Conservation (phyloP, 1,140 invertebrate genomes). For the Dendroctonus ponderosae region DNA sequence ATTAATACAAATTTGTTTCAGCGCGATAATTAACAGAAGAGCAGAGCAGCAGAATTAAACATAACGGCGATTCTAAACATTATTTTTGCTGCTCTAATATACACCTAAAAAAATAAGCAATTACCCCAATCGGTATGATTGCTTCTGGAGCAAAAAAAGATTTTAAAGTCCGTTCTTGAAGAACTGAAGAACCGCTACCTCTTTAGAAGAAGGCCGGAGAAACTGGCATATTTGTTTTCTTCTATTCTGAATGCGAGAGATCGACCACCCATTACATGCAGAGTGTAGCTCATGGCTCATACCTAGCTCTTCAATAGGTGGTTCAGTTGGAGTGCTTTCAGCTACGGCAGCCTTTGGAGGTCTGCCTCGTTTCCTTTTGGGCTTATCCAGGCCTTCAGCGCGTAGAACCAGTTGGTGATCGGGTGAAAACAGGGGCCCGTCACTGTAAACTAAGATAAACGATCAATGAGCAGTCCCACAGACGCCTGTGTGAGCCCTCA, state of each 20-base stretch:
- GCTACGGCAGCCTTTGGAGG: slow-evolving; percentile 57
- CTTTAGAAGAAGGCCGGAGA: no score
- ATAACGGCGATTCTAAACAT: no score
- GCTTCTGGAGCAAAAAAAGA: no score
- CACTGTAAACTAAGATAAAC: slow-evolving; percentile 49
- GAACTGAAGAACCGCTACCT: slow-evolving; percentile 33
- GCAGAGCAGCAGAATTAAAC: no score
- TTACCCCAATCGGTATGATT: no score
- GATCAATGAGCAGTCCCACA: neutral
- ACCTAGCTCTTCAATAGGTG: slow-evolving; percentile 1
- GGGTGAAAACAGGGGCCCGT: slow-evolving; percentile 56
- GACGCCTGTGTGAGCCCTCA: slow-evolving; percentile 33
- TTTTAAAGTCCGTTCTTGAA: slow-evolving; percentile 47
- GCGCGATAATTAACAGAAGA: no score
- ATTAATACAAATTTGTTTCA: no score
- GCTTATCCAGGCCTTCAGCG: slow-evolving; percentile 65
- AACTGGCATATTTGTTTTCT: no score
- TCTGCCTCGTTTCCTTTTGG: slow-evolving; percentile 65
- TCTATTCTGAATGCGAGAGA: no score
- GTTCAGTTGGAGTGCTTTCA: slow-evolving; percentile 39
- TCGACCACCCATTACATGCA: no score
- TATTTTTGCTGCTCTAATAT: no score
- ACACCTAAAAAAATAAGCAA: neutral
- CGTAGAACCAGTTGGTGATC: slow-evolving; percentile 59
- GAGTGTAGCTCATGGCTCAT: no score